Base-by-base conservation (phyloP, 92 coral and sea anemone species). In the Siderastrea siderea region DNA sequence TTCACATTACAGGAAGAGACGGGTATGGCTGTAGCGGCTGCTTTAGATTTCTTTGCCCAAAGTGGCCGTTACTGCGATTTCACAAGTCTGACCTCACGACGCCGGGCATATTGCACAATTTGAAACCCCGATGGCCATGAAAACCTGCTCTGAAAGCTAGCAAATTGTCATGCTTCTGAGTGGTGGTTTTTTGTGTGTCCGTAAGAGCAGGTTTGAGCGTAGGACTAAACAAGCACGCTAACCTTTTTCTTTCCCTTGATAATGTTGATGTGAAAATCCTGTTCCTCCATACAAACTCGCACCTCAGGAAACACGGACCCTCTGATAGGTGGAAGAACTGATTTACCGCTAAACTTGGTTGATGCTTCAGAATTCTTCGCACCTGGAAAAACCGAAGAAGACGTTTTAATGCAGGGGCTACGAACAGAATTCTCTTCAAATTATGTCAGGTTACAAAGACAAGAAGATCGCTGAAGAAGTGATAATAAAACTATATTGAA, bases 221-320 rank as follows among this genome's bases (percentile, higher is more conserved):
- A 1, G 13, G 4, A 13, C 73, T 0, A 9, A 53, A 53, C 5
- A 44, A n/a, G 69, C 10, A 14, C 7, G 6, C 88, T 48, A 69
- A 98, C 99, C 99, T 93, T 90, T 87, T 90, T 93, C 87, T 95
- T 98, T 76, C 91, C 93, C 67, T 88, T 91, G 7, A 98, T 87
- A 17, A 94, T 90, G 84, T 82, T 98, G 67, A 96, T 83, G 55
- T 92, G 96, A 53, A 98, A 96, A 75, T 94, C 96, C 46, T 96
- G 93, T 72, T 98, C 99, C 63, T 94, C 94, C 94, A 98, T 93
- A 53, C 99, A 98, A 46, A 82, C 90, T 4, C 93, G 91, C 48
- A 95, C 76, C 86, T 95, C 98, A 57, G 96, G 95, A 64, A 95
- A 93, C 62, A 93, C 81, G 3, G 92, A 80, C 47, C 89, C 98